These are phyloP conservation scores for Cephonodes hylas DNA, from an alignment of 2,888 invertebrate genomes.

Conservation along the genomic window DNA sequence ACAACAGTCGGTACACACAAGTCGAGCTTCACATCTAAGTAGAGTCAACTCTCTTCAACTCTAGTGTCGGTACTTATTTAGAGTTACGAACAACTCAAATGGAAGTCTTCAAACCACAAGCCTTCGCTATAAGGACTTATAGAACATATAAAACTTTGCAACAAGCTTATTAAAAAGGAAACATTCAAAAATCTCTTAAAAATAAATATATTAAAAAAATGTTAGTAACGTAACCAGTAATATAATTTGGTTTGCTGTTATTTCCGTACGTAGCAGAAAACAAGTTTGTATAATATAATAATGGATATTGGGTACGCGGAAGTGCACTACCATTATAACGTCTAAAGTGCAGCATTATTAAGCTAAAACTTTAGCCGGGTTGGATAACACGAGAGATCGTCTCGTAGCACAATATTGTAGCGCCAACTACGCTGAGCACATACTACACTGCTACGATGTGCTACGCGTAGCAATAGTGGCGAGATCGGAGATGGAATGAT, in stretches of 20 bases:
- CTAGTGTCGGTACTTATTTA: neutral
- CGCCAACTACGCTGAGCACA: neutral
- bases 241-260: neutral
- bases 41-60: neutral
- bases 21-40: too few relatives aligned
- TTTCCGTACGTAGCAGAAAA: neutral
- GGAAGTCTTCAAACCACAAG: neutral
- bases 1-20: too few relatives aligned
- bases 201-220: neutral
- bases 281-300: neutral
- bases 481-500: too few relatives aligned
- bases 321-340: neutral
- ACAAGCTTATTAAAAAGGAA: neutral
- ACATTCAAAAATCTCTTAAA: neutral
- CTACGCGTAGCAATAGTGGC: neutral
- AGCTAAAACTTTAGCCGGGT: neutral
- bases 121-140: neutral
- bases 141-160: neutral
- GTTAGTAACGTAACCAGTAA: neutral
- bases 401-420: neutral
- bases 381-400: neutral
- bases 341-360: slow-evolving; percentile 1
- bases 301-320: neutral
- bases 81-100: neutral
- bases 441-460: neutral